A percentile compares a stretch with the other conserved stretches of the same genome.
Conservation (phyloP, 2,888 invertebrate genomes). For the Drosophila flavopinicola region DNA sequence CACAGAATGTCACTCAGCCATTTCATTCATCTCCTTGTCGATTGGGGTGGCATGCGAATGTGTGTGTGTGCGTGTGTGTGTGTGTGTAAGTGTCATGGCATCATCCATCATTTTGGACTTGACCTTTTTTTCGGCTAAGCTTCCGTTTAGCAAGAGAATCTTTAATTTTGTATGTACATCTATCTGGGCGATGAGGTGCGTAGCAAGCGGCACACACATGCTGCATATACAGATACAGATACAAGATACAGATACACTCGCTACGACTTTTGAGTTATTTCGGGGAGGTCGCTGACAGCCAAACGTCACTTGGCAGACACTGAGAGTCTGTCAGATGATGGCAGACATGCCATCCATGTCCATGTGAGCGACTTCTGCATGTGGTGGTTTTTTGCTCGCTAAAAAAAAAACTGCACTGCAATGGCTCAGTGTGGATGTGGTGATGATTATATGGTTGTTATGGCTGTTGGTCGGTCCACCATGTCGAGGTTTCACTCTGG, state of each 20-base stretch:
- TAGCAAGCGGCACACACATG: constrained; percentile 54
- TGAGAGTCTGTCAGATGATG: constrained; percentile 13
- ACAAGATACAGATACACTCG: constrained; percentile 45
- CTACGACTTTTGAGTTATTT: constrained; percentile 53
- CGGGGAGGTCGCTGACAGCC: constrained; percentile 66
- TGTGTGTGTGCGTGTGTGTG: constrained; percentile 23
- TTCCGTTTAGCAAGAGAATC: constrained; percentile 77
- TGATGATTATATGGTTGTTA: constrained; percentile 66
- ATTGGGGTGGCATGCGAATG: constrained; percentile 50
- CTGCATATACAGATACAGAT: constrained; percentile 46
- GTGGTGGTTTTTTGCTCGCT: constrained; percentile 23
- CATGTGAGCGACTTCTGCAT: constrained; percentile 47
- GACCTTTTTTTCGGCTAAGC: constrained; percentile 83
- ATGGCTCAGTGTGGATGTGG: constrained; percentile 68
- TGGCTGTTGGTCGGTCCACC: too few relatives aligned
- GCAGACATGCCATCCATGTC: too few relatives aligned
- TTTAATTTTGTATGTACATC: constrained; percentile 74
- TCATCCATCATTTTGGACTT: constrained; percentile 85
- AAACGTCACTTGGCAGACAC: constrained; percentile 61
- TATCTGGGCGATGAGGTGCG: constrained; percentile 62
- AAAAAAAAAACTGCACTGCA: constrained; percentile 69
- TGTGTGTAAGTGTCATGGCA: constrained; percentile 69
- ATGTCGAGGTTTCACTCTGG: constrained; percentile 65
- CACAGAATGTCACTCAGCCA: constrained; percentile 73
- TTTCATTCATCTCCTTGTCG: constrained; percentile 64